A percentile compares a stretch with the other conserved stretches of the same genome.
Evolutionary conservation across 2,113 vertebrate species (phyloP).

Genomic region (Dissostichus mawsoni): DNA sequence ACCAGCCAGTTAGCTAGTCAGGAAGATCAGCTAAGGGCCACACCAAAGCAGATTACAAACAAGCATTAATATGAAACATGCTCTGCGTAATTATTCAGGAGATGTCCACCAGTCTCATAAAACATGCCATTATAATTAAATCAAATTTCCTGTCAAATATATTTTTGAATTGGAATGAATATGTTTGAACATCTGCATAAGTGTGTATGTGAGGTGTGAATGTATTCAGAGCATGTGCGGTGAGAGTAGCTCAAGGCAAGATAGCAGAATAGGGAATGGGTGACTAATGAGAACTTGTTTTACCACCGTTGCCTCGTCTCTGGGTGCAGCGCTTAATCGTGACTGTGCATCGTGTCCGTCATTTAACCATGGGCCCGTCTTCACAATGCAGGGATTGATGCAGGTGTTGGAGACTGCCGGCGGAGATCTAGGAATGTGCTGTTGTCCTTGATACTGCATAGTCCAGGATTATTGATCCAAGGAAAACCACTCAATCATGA

Average conservation of each 20-base stretch:
- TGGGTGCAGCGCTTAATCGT: slow-evolving; percentile 58
- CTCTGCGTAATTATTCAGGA: slow-evolving; percentile 45
- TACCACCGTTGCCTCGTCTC: slow-evolving; percentile 56
- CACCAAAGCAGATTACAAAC: slow-evolving; percentile 45
- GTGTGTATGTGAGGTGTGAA: slow-evolving; percentile 40
- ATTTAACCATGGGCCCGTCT: slow-evolving; percentile 53
- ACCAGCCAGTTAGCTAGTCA: slow-evolving; percentile 57
- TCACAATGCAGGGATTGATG: slow-evolving; percentile 28
- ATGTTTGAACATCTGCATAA: slow-evolving; percentile 34
- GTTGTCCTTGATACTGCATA: slow-evolving; percentile 70
- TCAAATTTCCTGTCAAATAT: slow-evolving; percentile 37
- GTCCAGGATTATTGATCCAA: slow-evolving; percentile 74
- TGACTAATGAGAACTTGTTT: slow-evolving; percentile 78
- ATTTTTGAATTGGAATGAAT: slow-evolving; percentile 40
- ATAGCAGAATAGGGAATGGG: slow-evolving; percentile 54
- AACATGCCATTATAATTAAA: slow-evolving; percentile 48
- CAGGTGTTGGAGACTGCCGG: slow-evolving; percentile 53
- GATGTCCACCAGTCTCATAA: slow-evolving; percentile 50
- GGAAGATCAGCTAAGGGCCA: slow-evolving; percentile 37
- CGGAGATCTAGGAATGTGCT: slow-evolving; percentile 62
- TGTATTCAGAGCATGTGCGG: slow-evolving; percentile 64
- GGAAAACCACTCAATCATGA: slow-evolving; percentile 72
- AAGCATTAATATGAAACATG: slow-evolving; percentile 44
- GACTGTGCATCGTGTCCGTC: slow-evolving; percentile 54
- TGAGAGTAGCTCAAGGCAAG: slow-evolving; percentile 55